Conservation (phyloP, 2,797 vertebrate genomes). For the Acrossocheilus fasciatus region DNA sequence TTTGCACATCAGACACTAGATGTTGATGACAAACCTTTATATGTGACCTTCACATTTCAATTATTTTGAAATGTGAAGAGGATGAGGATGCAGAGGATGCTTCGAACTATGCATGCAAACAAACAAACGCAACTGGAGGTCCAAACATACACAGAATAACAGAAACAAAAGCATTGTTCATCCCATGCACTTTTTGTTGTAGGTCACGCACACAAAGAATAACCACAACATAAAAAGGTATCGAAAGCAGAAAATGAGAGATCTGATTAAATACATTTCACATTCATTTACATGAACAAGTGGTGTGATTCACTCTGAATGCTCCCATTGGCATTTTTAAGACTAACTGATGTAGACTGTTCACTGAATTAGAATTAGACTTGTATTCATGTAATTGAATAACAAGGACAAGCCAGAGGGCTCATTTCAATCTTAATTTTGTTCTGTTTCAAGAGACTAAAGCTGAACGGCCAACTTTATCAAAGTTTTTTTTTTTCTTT, state of each 20-base stretch:
- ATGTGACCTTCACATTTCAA: conserved; percentile 45
- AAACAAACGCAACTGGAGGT: neutral
- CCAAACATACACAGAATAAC: conserved; percentile 1
- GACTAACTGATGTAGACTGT: conserved; percentile 33
- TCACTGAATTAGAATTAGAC: conserved; percentile 38
- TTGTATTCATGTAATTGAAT: conserved; percentile 35
- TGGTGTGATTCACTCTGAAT: conserved; percentile 21
- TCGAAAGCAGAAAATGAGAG: neutral
- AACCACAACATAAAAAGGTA: neutral
- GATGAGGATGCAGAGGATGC: neutral
- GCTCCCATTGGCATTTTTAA: conserved; percentile 19
- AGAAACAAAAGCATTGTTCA: neutral
- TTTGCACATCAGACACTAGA: conserved; percentile 58
- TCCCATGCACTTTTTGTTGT: conserved; percentile 6
- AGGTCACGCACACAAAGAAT: conserved; percentile 29
- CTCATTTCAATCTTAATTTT: conserved; percentile 5
- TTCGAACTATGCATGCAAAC: conserved; percentile 21
- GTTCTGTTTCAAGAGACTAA: neutral
- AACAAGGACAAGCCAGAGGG: conserved; percentile 8
- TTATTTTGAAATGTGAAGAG: conserved; percentile 20
- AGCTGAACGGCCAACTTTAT: neutral
- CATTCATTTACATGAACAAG: conserved; percentile 32
- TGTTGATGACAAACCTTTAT: conserved; percentile 43
- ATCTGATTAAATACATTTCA: conserved; percentile 11
- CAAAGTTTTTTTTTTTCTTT: neutral